A percentile compares a stretch with the other conserved stretches of the same genome.
phyloP scores from a whole-genome alignment of 2,888 invertebrate genomes.

The Strigamia crassipes region DNA sequence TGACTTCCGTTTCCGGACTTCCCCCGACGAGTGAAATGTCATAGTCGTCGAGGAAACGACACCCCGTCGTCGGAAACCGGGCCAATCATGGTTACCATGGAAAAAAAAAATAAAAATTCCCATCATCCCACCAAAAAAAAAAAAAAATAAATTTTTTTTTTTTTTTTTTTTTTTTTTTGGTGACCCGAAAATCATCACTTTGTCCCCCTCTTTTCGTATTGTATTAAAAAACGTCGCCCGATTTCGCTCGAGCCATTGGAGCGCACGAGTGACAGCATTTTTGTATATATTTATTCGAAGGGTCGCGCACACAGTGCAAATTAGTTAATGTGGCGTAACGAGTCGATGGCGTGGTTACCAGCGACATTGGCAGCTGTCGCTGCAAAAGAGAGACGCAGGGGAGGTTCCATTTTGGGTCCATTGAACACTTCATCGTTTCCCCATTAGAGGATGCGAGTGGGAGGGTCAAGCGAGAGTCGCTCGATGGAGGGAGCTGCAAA shows the following conservation, averaged over 20 bases:
- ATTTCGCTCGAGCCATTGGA: neutral
- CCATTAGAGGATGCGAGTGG: slow-evolving; percentile 28
- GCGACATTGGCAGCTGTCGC: slow-evolving; percentile 27
- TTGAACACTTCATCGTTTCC: slow-evolving; percentile 39
- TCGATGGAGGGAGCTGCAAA: neutral
- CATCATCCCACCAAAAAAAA: neutral
- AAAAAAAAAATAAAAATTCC: neutral
- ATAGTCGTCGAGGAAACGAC: slow-evolving; percentile 40
- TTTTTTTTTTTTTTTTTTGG: neutral
- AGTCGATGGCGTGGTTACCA: slow-evolving; percentile 23
- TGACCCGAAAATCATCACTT: neutral
- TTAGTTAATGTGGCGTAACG: slow-evolving; percentile 42
- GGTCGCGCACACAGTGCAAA: slow-evolving; percentile 14
- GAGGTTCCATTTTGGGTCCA: slow-evolving; percentile 11
- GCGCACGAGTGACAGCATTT: slow-evolving; percentile 9
- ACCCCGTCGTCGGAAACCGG: slow-evolving; percentile 38
- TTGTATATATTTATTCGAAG: neutral
- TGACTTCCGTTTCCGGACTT: slow-evolving; percentile 39
- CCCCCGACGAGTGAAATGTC: slow-evolving; percentile 33
- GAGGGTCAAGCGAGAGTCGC: neutral
- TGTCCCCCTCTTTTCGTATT: neutral
- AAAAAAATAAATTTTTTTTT: neutral
- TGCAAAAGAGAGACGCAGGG: slow-evolving; percentile 4
- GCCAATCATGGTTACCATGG: slow-evolving; percentile 16
- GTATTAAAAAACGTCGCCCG: neutral